Percentiles rank a stretch among this genome's conserved stretches.
These are phyloP conservation scores for Dorcus hopei DNA, from an alignment of 2,888 invertebrate species.

Conservation along the genomic window DNA sequence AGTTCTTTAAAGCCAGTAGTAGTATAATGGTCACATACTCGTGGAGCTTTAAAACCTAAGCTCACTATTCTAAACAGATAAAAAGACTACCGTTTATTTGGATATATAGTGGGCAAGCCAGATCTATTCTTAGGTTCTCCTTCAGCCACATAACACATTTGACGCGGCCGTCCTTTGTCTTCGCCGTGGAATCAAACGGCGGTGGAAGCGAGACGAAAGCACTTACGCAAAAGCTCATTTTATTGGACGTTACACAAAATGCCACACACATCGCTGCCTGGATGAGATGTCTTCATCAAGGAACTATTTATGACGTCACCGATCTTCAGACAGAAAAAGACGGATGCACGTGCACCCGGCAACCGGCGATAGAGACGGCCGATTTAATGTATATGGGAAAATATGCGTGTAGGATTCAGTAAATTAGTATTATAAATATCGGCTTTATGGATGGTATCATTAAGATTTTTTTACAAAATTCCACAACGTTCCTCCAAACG, in stretches of 20 bases:
- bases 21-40: neutral
- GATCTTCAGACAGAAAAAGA: conserved; percentile 26
- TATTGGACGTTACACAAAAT: conserved; percentile 42
- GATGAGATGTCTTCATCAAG: conserved; percentile 51
- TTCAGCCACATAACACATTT: conserved; percentile 56
- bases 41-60: neutral
- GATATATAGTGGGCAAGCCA: neutral
- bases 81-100: conserved; percentile 3
- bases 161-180: conserved; percentile 41
- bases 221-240: conserved; percentile 27
- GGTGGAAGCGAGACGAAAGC: conserved; percentile 4
- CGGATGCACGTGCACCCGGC: neutral
- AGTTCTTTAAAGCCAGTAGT: neutral
- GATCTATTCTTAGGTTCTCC: neutral
- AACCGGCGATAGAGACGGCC: conserved; percentile 9
- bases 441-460: conserved; percentile 25
- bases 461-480: conserved; percentile 18
- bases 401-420: conserved; percentile 21
- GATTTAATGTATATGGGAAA: conserved; percentile 22
- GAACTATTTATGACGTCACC: conserved; percentile 49
- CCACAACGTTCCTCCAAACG: neutral
- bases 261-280: conserved; percentile 50
- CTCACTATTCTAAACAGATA: conserved; percentile 1
- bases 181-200: neutral
- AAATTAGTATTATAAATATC: conserved; percentile 31